Evolutionary conservation across 2,797 vertebrate species (phyloP).

Genomic region (Synanceia verrucosa): DNA sequence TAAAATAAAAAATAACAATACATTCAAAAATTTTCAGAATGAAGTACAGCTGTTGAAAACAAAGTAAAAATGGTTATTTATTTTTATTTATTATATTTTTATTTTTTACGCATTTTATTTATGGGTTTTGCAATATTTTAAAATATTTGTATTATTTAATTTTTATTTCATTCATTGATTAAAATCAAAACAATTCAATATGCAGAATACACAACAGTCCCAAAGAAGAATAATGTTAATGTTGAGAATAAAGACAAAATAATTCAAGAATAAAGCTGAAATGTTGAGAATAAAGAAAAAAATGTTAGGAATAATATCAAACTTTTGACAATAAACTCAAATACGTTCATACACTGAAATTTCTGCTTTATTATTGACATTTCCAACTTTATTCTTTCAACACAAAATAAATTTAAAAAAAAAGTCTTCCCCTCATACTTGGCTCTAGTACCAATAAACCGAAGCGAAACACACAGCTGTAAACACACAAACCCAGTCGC

Average conservation of each 20-base stretch:
- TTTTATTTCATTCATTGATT: no score
- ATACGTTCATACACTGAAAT: neutral
- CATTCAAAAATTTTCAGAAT: neutral
- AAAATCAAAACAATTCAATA: no score
- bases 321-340: neutral
- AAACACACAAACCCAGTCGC: conserved; percentile 9
- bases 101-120: no score
- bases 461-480: conserved; percentile 12
- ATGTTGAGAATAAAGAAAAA: neutral
- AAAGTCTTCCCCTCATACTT: neutral
- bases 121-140: no score
- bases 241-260: neutral
- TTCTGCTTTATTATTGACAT: neutral
- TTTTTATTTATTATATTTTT: no score
- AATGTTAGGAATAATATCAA: neutral
- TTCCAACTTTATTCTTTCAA: accelerated
- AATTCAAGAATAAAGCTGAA: neutral
- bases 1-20: neutral
- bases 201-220: no score
- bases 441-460: conserved; percentile 14
- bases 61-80: no score
- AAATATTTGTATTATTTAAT: no score
- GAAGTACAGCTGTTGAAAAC: neutral
- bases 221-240: no score
- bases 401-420: neutral